These are phyloP conservation scores for Dryas iulia DNA, from an alignment of 1,140 invertebrate species.

Conservation along the genomic window DNA sequence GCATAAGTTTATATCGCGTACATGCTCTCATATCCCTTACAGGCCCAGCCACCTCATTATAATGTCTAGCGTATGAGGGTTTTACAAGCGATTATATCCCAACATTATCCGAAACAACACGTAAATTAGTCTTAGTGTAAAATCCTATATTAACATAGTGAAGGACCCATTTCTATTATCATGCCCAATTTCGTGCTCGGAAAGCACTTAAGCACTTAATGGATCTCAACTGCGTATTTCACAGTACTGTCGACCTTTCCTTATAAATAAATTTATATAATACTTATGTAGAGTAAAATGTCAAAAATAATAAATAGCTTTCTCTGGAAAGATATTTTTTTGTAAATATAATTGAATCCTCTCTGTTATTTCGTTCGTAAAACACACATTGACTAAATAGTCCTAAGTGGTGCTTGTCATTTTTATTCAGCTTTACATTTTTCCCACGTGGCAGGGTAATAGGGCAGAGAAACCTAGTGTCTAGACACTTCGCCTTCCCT, in stretches of 20 bases:
- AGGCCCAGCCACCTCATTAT: neutral
- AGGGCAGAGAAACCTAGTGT: too few relatives aligned
- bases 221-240: constrained; percentile 70
- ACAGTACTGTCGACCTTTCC: neutral
- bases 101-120: constrained; percentile 20
- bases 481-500: too few relatives aligned
- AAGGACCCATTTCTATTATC: constrained; percentile 75
- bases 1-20: neutral
- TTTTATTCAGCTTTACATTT: too few relatives aligned
- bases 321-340: neutral
- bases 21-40: neutral
- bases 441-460: too few relatives aligned
- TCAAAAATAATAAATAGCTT: neutral
- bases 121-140: constrained; percentile 55
- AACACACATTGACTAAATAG: too few relatives aligned
- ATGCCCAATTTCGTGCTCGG: constrained; percentile 73
- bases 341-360: neutral
- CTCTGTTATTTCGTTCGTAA: too few relatives aligned
- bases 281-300: neutral
- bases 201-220: constrained; percentile 75
- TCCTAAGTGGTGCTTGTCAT: too few relatives aligned
- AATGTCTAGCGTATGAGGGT: neutral
- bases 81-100: neutral
- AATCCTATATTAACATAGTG: constrained; percentile 72
- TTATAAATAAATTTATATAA: neutral